A percentile compares a stretch with the other conserved stretches of the same genome.
Evolutionary conservation across 1,140 invertebrate genomes (phyloP).

Genomic region (Drosophila punjabiensis): DNA sequence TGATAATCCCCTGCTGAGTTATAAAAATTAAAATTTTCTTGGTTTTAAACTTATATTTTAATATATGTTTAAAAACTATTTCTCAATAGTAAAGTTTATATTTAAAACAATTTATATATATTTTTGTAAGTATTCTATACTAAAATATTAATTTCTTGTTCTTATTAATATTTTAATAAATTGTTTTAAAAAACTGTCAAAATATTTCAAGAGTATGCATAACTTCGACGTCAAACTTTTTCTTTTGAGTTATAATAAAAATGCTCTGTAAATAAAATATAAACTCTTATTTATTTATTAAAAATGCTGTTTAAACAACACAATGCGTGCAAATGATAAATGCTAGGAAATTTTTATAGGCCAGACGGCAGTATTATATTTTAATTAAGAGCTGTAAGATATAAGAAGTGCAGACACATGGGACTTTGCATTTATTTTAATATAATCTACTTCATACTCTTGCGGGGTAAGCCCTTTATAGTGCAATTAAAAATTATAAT

Average conservation of each 20-base stretch:
- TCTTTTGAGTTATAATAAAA: not conserved
- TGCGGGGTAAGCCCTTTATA: not conserved
- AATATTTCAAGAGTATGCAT: not conserved
- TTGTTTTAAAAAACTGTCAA: too few relatives aligned
- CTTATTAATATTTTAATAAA: too few relatives aligned
- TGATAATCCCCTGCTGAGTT: too few relatives aligned
- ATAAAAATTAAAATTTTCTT: too few relatives aligned
- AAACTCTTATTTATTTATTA: not conserved
- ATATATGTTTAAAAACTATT: too few relatives aligned
- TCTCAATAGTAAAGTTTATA: too few relatives aligned
- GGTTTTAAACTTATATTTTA: too few relatives aligned
- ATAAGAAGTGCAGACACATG: constrained; percentile 1
- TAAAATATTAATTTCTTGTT: too few relatives aligned
- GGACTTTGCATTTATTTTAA: not conserved
- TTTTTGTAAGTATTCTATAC: too few relatives aligned
- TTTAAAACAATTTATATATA: too few relatives aligned
- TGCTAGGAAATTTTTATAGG: constrained; percentile 1
- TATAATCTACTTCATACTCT: not conserved
- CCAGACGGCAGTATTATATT: constrained; percentile 26
- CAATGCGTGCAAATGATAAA: not conserved
- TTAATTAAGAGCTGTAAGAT: constrained; percentile 2
- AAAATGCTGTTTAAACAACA: constrained; percentile 43
- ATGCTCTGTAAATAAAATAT: constrained; percentile 1
- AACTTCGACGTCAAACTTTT: not conserved
- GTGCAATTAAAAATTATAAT: not conserved